Conservation (phyloP, 2,113 vertebrate genomes). For the Cochlearius cochlearius region DNA sequence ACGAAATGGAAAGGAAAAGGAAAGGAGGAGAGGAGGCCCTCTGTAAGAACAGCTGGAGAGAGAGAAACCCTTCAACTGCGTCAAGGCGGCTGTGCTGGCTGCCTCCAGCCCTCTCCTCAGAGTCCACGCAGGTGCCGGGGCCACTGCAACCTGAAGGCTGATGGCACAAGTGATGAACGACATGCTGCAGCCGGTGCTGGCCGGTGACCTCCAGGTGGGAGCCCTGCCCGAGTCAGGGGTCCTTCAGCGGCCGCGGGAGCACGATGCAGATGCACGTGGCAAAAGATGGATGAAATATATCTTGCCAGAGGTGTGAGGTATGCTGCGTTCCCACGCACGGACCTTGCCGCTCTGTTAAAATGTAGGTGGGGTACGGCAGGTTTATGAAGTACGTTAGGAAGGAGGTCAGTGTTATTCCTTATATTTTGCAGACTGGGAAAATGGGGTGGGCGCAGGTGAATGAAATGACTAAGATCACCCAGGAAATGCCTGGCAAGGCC, state of each 20-base stretch:
- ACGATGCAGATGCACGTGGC: rapidly evolving
- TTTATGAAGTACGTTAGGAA: background rate
- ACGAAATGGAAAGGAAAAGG: background rate
- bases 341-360: rapidly evolving
- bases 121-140: background rate
- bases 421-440: background rate
- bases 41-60: background rate
- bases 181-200: rapidly evolving
- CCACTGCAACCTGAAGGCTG: background rate
- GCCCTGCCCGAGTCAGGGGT: background rate
- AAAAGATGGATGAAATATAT: background rate
- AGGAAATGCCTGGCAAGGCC: background rate
- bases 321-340: background rate
- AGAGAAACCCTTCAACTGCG: background rate
- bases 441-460: background rate
- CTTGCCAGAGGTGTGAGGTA: background rate
- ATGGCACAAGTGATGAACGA: background rate
- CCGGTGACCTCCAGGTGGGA: background rate
- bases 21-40: background rate
- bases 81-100: background rate
- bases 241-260: background rate
- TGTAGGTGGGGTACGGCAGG: rapidly evolving
- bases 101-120: background rate
- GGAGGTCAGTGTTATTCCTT: background rate
- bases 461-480: background rate